phyloP scores from a whole-genome alignment of 2,888 invertebrate genomes.

The Cryptus viduatorius region DNA sequence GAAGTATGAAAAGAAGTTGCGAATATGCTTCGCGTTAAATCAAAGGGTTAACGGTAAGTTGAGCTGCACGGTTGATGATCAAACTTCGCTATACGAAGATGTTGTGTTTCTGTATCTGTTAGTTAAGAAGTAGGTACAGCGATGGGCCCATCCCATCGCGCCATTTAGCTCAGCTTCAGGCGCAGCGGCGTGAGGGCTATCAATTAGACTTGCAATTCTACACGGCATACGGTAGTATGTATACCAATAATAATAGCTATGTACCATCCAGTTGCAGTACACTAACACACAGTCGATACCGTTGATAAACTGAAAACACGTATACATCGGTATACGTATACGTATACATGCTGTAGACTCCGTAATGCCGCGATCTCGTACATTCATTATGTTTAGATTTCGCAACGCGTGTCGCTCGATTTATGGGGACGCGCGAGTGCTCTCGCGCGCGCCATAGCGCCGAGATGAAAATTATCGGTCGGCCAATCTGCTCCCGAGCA shows the following conservation, averaged over 20 bases:
- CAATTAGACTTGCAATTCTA: conserved; percentile 66
- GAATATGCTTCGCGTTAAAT: background rate
- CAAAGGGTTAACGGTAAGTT: conserved; percentile 7
- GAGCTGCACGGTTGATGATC: background rate
- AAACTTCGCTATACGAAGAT: background rate
- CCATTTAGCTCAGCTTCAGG: conserved; percentile 43
- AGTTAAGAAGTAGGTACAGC: background rate
- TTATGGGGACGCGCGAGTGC: conserved; percentile 66
- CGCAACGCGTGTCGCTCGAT: conserved; percentile 69
- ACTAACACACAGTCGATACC: conserved; percentile 33
- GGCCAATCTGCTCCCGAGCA: conserved; percentile 61
- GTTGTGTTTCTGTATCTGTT: conserved; percentile 6
- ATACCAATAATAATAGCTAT: conserved; percentile 50
- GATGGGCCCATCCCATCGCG: conserved; percentile 32
- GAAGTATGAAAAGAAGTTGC: background rate
- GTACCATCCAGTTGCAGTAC: background rate
- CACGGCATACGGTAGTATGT: conserved; percentile 25
- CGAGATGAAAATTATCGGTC: conserved; percentile 68
- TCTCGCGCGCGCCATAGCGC: conserved; percentile 36
- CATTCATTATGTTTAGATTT: conserved; percentile 62
- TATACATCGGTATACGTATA: conserved; percentile 34
- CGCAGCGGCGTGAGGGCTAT: conserved; percentile 63
- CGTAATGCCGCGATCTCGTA: conserved; percentile 29
- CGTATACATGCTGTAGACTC: background rate
- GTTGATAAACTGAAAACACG: conserved; percentile 38